Evolutionary conservation across 2,797 vertebrate species (phyloP), one percentile per base, ranked within the genome.

Genomic region (Sebastes nivosus): DNA sequence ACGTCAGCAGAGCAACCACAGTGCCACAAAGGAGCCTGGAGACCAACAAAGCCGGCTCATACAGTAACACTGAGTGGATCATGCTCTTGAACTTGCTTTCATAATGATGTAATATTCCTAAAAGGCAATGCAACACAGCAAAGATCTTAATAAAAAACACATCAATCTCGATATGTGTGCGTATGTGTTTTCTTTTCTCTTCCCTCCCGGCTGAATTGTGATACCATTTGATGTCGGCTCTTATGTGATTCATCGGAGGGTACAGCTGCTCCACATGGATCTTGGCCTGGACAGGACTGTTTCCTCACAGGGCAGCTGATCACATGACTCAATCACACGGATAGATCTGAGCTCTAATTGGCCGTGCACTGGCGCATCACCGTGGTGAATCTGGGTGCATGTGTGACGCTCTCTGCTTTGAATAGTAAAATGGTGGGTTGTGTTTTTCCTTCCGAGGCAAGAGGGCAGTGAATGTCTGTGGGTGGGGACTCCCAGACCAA

Each of bases 291-390:
- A 91, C 87, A 66, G 75, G 87, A 91, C 85, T 92, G 86, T 89
- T 91, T 93, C 87, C 87, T 94, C 87, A 89, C 89, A 88, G 89
- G 82, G 81, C 83, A 78, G 88, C 72, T 71, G 88, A 92, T 94
- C 93, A 95, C 91, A 83, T 95, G 95, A 93, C 83, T 85, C 52
- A 88, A 88, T 94, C 91, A 94, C 88, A 90, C 79, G 86, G 85
- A 87, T 74, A 82, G 88, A 93, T 90, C 87, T 79, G 89, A 67
- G 80, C 82, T 90, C 84, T 88, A 86, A 95, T 94, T 94, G 93
- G 93, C 82, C 55, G 59, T 22, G 67, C 58, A 24, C 42, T 79
- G 80, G 81, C 55, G 69, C 84, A 88, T 91, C 81, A 87, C 87
- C 32, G 81, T 84, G 82, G 88, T 55, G 25, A 82, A 79, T 82